Evolutionary conservation across 2,888 invertebrate genomes (phyloP).

Genomic region (Sipha maydis): DNA sequence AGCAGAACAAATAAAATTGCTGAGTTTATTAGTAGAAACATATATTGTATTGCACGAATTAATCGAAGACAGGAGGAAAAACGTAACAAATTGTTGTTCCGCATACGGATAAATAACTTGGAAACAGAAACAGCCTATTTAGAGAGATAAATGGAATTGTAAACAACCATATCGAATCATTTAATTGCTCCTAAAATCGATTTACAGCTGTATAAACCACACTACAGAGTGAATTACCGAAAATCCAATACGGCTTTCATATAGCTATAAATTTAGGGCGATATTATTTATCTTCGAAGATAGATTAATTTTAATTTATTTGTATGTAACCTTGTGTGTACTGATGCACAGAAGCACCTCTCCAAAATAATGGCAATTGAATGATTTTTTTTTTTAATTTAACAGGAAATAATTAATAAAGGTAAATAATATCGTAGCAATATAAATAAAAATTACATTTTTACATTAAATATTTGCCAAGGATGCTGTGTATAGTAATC

Average conservation of each 20-base stretch:
- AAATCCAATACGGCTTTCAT: conserved; percentile 14
- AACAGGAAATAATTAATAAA: too few relatives aligned
- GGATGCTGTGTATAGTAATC: too few relatives aligned
- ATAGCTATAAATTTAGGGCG: background rate
- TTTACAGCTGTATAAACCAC: conserved; percentile 31
- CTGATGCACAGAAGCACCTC: too few relatives aligned
- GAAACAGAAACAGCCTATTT: conserved; percentile 8
- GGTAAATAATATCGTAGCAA: too few relatives aligned
- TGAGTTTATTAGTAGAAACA: conserved; percentile 23
- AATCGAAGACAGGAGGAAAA: conserved; percentile 30
- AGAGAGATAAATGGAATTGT: conserved; percentile 53
- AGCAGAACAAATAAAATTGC: background rate
- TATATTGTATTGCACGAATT: conserved; percentile 19
- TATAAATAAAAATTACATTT: too few relatives aligned
- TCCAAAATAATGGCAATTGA: too few relatives aligned
- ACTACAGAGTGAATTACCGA: conserved; percentile 13
- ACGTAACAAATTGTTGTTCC: conserved; percentile 19
- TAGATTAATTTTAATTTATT: background rate
- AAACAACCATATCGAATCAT: conserved; percentile 35
- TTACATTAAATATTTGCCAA: too few relatives aligned
- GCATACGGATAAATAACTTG: conserved; percentile 29
- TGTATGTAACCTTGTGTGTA: background rate
- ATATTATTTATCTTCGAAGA: conserved; percentile 10
- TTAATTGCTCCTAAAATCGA: conserved; percentile 53
- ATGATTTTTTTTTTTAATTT: too few relatives aligned